Conservation (phyloP, 1,140 invertebrate species). For the Globodera rostochiensis region DNA sequence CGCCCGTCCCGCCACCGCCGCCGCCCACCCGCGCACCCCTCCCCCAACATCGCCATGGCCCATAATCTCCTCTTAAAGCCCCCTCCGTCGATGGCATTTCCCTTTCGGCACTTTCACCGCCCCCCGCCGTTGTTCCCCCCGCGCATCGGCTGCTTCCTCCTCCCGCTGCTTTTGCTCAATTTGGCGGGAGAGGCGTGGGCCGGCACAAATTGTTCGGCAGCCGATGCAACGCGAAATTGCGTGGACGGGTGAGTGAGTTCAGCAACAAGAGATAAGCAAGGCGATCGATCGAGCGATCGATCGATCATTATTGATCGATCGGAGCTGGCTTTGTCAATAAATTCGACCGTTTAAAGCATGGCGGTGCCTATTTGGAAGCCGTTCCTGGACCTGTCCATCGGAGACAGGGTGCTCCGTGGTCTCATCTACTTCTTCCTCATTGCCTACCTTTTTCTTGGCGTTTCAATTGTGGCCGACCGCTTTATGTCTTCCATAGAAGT, state of each 20-base stretch:
- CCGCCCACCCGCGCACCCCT: not conserved
- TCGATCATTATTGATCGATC: not conserved
- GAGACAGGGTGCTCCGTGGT: slow-evolving; percentile 79
- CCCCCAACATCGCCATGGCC: not conserved
- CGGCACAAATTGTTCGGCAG: slow-evolving; percentile 63
- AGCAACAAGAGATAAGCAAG: no score
- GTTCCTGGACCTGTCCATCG: slow-evolving; percentile 71
- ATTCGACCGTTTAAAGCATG: slow-evolving; percentile 10
- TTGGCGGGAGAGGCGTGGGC: slow-evolving; percentile 26
- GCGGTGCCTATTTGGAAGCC: slow-evolving; percentile 70
- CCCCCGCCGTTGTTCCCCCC: not conserved
- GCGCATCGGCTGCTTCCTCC: not conserved
- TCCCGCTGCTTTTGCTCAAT: not conserved
- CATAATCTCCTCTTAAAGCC: not conserved
- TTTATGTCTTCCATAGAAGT: slow-evolving; percentile 99
- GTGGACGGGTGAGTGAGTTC: slow-evolving; percentile 54
- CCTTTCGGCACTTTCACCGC: not conserved
- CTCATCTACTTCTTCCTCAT: slow-evolving; percentile 85
- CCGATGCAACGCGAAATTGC: slow-evolving; percentile 65
- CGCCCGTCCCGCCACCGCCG: not conserved
- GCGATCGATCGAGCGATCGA: not conserved
- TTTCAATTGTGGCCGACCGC: slow-evolving; percentile 95
- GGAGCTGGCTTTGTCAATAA: not conserved
- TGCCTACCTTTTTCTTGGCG: slow-evolving; percentile 93
- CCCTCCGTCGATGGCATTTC: not conserved